Evolutionary conservation across 2,888 invertebrate species (phyloP), one percentile per base, ranked within the genome.

Genomic region (Matsumyia berberina): DNA sequence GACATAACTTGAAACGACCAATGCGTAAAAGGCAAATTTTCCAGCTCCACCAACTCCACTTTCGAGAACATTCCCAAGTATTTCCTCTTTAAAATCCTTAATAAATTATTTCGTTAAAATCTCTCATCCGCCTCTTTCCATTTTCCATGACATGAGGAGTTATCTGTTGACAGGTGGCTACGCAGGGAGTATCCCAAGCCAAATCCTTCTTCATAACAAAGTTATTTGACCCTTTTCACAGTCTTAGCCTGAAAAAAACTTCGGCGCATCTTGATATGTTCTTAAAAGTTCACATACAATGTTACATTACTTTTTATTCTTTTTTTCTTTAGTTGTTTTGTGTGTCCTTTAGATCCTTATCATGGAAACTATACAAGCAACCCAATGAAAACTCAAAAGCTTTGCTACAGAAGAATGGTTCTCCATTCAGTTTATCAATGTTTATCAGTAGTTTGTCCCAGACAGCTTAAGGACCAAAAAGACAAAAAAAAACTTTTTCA

Each of bases 391-490:
- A 67, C 51, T 37, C 58, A 33, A 37, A 58, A 11, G 46, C 70
- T 35, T 46, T 19, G 19, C 70, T 11, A 12, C 12, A 4, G 0
- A 46, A 37, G 15, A 37, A 33, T 24, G n/a, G 31, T 49, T 46
- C 33, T 11, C 15, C 24, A n/a, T 42, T 42, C 39, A 44, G 73
- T 62, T 81, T 81, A 76, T 81, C 76, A 76, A 76, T 57, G 69
- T 81, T 57, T 64, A 76, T 64, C 81, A 76, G 67, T 76, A 70
- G 69, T 76, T 69, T 44, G 46, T 51, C 55, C 19, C 51, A 60
- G 46, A 49, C 57, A 19, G 35, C 49, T 62, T 46, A 64, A 57
- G 31, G 12, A 57, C 55, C 62, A 76, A 60, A 57, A 24, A 24
- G 24, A 24, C 24, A 31, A 62, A 55, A n/a, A 67, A 15, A 62